A percentile compares a stretch with the other conserved stretches of the same genome.
These are phyloP conservation scores for Patiria miniata DNA, from an alignment of 35 echinoderm and acorn worm genomes.

Conservation along the genomic window DNA sequence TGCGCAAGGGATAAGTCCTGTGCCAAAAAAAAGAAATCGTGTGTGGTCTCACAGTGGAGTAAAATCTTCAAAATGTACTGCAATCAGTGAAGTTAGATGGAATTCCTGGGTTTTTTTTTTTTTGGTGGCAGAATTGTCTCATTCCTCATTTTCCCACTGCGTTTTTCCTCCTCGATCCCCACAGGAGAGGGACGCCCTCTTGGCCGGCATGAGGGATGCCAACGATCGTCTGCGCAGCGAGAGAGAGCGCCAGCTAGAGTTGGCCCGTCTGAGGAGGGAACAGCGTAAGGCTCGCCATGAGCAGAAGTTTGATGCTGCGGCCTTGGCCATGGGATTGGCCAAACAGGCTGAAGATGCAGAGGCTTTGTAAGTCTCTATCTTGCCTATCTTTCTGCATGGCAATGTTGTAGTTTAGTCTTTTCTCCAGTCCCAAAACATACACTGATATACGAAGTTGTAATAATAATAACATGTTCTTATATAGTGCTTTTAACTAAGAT, in stretches of 20 bases:
- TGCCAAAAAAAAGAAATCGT: too few relatives aligned
- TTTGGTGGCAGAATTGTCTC: too few relatives aligned
- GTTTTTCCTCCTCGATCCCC: neutral
- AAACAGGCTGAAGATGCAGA: slow-evolving; percentile 82
- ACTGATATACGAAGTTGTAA: too few relatives aligned
- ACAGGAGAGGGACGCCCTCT: slow-evolving; percentile 86
- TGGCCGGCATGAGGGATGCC: slow-evolving; percentile 61
- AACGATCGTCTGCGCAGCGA: slow-evolving; percentile 76
- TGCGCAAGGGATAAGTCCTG: too few relatives aligned
- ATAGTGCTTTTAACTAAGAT: too few relatives aligned
- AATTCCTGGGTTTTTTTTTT: too few relatives aligned
- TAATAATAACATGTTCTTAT: slow-evolving; percentile 45
- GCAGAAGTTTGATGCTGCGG: slow-evolving; percentile 98
- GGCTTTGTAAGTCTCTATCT: slow-evolving; percentile 67
- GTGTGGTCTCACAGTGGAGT: too few relatives aligned
- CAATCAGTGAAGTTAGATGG: too few relatives aligned
- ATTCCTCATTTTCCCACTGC: too few relatives aligned
- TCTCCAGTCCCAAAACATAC: too few relatives aligned
- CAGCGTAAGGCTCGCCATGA: slow-evolving; percentile 85
- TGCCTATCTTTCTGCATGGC: neutral
- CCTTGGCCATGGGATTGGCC: slow-evolving; percentile 83
- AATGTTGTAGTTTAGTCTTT: too few relatives aligned
- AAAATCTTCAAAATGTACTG: too few relatives aligned
- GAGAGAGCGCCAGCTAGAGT: slow-evolving; percentile 75
- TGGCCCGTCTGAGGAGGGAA: slow-evolving; percentile 79